A percentile compares a stretch with the other conserved stretches of the same genome.
Conservation (phyloP, 2,888 invertebrate species). For the Drosophila rubida region DNA sequence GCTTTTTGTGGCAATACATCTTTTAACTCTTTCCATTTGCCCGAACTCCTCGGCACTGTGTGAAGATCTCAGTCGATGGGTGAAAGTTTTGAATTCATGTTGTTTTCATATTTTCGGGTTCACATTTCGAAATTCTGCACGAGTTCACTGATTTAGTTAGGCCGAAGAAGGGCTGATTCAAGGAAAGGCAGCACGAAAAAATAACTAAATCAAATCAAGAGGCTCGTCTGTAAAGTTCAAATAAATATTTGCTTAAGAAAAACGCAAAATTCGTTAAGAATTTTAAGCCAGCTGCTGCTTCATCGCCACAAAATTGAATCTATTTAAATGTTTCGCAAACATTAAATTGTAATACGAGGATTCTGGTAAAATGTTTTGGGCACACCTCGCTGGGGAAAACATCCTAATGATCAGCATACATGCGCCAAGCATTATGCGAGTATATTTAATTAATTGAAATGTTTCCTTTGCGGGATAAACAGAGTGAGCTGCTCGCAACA, state of each 20-base stretch:
- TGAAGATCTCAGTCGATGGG: constrained; percentile 12
- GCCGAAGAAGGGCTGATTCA: constrained; percentile 5
- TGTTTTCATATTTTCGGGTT: constrained; percentile 29
- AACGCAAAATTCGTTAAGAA: background rate
- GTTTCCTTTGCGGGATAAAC: constrained; percentile 1
- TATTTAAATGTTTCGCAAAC: too few relatives aligned
- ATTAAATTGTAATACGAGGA: background rate
- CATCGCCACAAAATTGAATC: too few relatives aligned
- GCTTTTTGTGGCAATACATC: constrained; percentile 34
- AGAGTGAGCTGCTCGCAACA: background rate
- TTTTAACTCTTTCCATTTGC: constrained; percentile 3
- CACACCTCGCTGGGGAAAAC: constrained; percentile 6
- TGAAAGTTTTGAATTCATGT: constrained; percentile 51
- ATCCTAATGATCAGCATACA: constrained; percentile 33
- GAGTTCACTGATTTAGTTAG: constrained; percentile 45
- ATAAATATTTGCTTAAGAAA: background rate
- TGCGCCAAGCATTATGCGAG: constrained; percentile 18
- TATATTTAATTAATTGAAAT: constrained; percentile 66
- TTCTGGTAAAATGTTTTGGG: background rate
- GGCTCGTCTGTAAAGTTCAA: constrained; percentile 2
- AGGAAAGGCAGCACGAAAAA: constrained; percentile 8
- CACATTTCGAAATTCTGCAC: constrained; percentile 54
- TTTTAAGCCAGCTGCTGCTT: background rate
- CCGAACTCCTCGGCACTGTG: constrained; percentile 11
- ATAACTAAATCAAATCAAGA: constrained; percentile 5